Evolutionary conservation across 2,888 invertebrate species (phyloP).

Genomic region (Polylopha cassiicola): DNA sequence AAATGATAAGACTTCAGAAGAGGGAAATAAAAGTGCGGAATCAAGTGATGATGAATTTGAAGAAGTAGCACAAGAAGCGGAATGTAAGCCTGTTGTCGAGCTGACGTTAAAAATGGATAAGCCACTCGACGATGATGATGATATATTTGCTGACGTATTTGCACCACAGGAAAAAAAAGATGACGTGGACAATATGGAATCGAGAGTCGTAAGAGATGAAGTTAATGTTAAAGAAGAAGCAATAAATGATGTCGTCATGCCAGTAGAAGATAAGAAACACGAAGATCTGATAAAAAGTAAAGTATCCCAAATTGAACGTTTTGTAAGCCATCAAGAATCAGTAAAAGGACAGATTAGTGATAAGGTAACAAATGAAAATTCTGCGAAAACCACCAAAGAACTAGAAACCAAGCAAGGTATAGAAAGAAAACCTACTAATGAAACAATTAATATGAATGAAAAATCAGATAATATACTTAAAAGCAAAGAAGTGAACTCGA

Average conservation of each 20-base stretch:
- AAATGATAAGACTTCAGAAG: slow-evolving; percentile 4
- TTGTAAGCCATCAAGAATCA: too few species aligned
- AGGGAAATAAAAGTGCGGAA: slow-evolving; percentile 27
- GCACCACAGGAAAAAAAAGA: slow-evolving; percentile 23
- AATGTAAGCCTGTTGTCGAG: slow-evolving; percentile 62
- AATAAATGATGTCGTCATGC: not conserved
- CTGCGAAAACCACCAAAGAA: too few species aligned
- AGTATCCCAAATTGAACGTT: too few species aligned
- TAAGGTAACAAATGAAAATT: too few species aligned
- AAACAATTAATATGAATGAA: not conserved
- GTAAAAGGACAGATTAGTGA: too few species aligned
- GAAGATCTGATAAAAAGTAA: too few species aligned
- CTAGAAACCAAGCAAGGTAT: too few species aligned
- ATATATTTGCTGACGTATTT: slow-evolving; percentile 87
- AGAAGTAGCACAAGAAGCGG: slow-evolving; percentile 64
- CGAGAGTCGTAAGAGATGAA: slow-evolving; percentile 18
- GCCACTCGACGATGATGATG: slow-evolving; percentile 60
- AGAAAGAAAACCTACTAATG: too few species aligned
- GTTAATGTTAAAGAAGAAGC: not conserved
- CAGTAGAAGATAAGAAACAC: too few species aligned
- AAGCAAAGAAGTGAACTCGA: too few species aligned
- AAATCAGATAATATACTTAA: not conserved
- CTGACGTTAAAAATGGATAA: slow-evolving; percentile 57
- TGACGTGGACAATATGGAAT: slow-evolving; percentile 11
- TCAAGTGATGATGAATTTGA: slow-evolving; percentile 74